Evolutionary conservation across 2,113 vertebrate genomes (phyloP).

Genomic region (Taxidea taxus): DNA sequence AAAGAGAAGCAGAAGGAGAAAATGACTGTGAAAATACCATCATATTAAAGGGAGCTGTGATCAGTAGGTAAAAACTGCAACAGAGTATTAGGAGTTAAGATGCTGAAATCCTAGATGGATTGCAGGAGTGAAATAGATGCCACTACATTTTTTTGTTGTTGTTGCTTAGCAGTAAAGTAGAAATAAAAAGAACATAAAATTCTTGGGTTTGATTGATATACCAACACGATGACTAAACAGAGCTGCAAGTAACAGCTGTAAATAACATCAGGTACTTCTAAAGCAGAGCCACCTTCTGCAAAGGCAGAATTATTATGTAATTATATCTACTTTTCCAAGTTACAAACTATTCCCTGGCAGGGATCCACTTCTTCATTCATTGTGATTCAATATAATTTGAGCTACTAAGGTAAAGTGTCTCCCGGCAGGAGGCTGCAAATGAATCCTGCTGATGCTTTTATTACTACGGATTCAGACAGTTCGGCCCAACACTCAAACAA

Average conservation of each 20-base stretch:
- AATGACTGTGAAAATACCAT: background rate
- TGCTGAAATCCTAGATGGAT: background rate
- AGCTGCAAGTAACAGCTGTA: constrained; percentile 61
- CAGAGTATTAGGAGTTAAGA: constrained; percentile 23
- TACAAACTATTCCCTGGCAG: constrained; percentile 77
- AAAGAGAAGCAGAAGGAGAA: background rate
- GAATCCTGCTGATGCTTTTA: constrained; percentile 80
- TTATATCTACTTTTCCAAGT: constrained; percentile 76
- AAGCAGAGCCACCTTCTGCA: constrained; percentile 63
- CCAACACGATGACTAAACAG: constrained; percentile 69
- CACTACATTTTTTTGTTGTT: constrained; percentile 35
- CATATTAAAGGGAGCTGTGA: background rate
- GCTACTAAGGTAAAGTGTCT: constrained; percentile 76
- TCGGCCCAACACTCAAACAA: constrained; percentile 71
- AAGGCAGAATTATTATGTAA: constrained; percentile 78
- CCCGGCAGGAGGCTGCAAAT: constrained; percentile 76
- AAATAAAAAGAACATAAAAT: constrained; percentile 68
- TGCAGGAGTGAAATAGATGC: constrained; percentile 3
- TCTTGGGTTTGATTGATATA: constrained; percentile 69
- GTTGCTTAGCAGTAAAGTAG: constrained; percentile 63
- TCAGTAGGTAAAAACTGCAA: constrained; percentile 24
- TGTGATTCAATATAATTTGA: constrained; percentile 80
- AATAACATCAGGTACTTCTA: constrained; percentile 67
- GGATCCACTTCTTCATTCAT: constrained; percentile 79
- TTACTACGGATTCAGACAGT: constrained; percentile 76